These are phyloP conservation scores for Helobdella robusta DNA, from an alignment of 2,888 invertebrate species.

Conservation along the genomic window DNA sequence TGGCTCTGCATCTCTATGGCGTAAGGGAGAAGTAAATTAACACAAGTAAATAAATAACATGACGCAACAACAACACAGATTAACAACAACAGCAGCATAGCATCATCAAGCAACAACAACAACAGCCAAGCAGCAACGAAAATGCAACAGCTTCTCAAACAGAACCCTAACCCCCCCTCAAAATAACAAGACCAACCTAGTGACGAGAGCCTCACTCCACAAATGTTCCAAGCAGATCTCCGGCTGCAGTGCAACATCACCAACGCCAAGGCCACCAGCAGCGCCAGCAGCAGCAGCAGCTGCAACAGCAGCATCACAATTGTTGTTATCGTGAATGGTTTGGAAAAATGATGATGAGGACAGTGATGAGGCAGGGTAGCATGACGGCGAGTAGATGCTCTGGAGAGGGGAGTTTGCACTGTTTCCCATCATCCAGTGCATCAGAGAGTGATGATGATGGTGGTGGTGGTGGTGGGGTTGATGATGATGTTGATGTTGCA, in stretches of 20 bases:
- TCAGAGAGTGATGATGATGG: no score
- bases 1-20: slow-evolving; percentile 47
- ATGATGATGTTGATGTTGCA: no score
- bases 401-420: background rate
- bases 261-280: no score
- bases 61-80: background rate
- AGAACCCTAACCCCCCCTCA: background rate
- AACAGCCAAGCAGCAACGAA: background rate
- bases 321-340: slow-evolving; percentile 62
- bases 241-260: slow-evolving; percentile 56
- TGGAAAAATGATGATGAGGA: slow-evolving; percentile 39
- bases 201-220: slow-evolving; percentile 64
- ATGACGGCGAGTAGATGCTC: background rate
- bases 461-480: no score
- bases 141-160: background rate
- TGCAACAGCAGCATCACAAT: slow-evolving; percentile 49
- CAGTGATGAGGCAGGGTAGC: no score
- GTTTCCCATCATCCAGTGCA: no score
- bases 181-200: slow-evolving; percentile 44
- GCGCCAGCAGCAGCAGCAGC: slow-evolving; percentile 41
- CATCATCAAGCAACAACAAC: background rate
- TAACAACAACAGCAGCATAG: background rate
- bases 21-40: background rate
- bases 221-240: slow-evolving; percentile 78
- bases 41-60: background rate